Conservation (phyloP, 2,113 vertebrate genomes). For the Atractosteus spatula region DNA sequence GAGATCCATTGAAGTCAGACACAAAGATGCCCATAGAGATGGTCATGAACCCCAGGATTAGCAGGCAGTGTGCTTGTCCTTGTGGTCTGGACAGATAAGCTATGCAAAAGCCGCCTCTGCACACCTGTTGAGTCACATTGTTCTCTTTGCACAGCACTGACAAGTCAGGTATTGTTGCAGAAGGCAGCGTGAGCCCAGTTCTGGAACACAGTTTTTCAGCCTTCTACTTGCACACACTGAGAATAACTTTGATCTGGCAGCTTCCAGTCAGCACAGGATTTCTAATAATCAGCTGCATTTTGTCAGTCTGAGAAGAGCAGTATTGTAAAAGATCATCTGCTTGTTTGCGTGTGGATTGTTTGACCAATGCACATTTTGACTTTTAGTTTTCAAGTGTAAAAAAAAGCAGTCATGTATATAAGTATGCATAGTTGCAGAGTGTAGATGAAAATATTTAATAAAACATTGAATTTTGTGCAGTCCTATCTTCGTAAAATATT, state of each 20-base stretch:
- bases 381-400: too few relatives aligned
- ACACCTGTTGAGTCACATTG: conserved; percentile 65
- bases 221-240: conserved; percentile 49
- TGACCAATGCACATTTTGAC: too few relatives aligned
- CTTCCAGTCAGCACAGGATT: not conserved
- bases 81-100: conserved; percentile 41
- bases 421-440: too few relatives aligned
- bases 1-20: not conserved
- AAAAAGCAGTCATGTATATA: too few relatives aligned
- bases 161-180: conserved; percentile 63
- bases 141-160: conserved; percentile 48
- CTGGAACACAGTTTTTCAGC: conserved; percentile 20
- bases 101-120: conserved; percentile 67
- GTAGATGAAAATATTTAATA: too few relatives aligned
- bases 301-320: too few relatives aligned
- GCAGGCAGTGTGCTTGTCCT: conserved; percentile 7
- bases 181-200: conserved; percentile 20
- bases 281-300: too few relatives aligned
- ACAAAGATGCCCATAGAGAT: not conserved
- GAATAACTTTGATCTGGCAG: conserved; percentile 39
- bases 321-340: too few relatives aligned
- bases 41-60: not conserved
- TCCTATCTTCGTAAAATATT: too few relatives aligned
- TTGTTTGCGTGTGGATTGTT: too few relatives aligned
- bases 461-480: too few relatives aligned